Evolutionary conservation across 2,113 vertebrate genomes (phyloP).

Genomic region (Catharus bicknelli): DNA sequence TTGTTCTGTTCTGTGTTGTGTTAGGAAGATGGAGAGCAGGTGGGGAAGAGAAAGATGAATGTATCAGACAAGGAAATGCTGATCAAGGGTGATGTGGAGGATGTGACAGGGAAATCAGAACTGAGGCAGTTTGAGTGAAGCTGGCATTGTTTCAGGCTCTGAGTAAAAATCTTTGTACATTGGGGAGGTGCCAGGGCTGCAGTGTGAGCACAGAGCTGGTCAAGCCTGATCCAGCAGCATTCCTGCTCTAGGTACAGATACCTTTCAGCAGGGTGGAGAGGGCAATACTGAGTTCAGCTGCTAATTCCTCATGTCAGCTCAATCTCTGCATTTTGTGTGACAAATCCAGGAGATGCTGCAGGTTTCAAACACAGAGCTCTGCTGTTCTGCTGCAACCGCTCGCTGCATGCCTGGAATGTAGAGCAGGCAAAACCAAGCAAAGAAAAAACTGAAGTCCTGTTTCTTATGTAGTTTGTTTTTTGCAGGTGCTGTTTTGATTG

Average conservation of each 20-base stretch:
- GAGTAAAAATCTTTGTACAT: background rate
- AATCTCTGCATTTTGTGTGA: background rate
- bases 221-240: background rate
- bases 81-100: background rate
- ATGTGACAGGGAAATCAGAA: background rate
- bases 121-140: background rate
- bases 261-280: background rate
- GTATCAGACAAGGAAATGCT: background rate
- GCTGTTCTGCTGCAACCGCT: background rate
- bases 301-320: background rate
- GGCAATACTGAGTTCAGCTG: background rate
- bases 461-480: conserved; percentile 30
- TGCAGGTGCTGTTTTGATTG: conserved; percentile 90
- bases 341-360: background rate
- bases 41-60: background rate
- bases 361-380: background rate
- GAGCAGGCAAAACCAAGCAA: background rate
- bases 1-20: background rate
- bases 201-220: background rate
- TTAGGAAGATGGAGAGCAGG: background rate
- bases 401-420: background rate
- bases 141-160: background rate
- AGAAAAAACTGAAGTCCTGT: conserved; percentile 29
- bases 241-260: background rate
- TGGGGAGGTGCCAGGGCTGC: background rate